These are phyloP conservation scores for Drosophila lacicola DNA, from an alignment of 2,888 invertebrate species.

Conservation along the genomic window DNA sequence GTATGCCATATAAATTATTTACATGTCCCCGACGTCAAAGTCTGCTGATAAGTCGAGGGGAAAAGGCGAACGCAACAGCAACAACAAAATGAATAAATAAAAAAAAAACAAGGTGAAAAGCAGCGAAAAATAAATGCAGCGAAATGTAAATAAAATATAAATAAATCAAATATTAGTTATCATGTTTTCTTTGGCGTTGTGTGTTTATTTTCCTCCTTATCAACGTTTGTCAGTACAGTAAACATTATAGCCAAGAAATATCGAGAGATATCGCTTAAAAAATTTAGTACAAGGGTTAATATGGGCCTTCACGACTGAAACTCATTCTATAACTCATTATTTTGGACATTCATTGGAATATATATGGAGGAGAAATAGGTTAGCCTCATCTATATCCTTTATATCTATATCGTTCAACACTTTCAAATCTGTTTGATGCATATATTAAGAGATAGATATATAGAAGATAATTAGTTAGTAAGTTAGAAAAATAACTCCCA, in stretches of 20 bases:
- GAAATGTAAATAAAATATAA: slow-evolving; percentile 60
- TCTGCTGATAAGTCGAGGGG: slow-evolving; percentile 65
- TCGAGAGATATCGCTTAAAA: slow-evolving; percentile 18
- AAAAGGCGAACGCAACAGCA: slow-evolving; percentile 29
- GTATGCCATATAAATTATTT: slow-evolving; percentile 78
- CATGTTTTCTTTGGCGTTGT: slow-evolving; percentile 27
- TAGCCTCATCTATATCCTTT: too few species aligned
- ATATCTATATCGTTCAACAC: too few species aligned
- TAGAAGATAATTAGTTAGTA: too few species aligned
- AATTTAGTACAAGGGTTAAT: not conserved
- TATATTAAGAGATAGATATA: too few species aligned
- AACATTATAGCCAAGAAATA: slow-evolving; percentile 11
- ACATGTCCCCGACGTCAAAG: slow-evolving; percentile 77
- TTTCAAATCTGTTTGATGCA: too few species aligned
- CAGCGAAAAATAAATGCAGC: slow-evolving; percentile 47
- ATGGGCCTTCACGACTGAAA: not conserved
- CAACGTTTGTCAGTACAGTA: slow-evolving; percentile 24
- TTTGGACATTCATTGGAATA: not conserved
- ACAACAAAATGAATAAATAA: slow-evolving; percentile 25
- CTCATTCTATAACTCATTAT: not conserved
- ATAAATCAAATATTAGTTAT: slow-evolving; percentile 75
- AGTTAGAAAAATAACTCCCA: too few species aligned
- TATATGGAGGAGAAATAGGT: too few species aligned
- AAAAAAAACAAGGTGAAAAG: slow-evolving; percentile 41
- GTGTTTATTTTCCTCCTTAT: slow-evolving; percentile 27